Conservation (phyloP, 2,797 vertebrate genomes). For the Okamejei kenojei region DNA sequence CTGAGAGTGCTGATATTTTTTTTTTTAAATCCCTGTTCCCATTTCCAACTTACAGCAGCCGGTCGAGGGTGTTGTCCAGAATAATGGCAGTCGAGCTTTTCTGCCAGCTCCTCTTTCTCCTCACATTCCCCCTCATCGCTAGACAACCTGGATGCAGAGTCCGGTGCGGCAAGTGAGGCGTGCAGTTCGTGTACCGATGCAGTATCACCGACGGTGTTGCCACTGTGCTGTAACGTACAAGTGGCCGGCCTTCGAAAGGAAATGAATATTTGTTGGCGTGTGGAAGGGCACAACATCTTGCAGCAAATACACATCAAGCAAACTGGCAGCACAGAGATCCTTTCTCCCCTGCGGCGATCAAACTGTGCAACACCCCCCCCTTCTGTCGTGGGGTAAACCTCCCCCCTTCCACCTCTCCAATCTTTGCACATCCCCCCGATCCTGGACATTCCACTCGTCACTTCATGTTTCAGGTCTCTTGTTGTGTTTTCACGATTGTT, state of each 20-base stretch:
- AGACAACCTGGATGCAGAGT: conserved; percentile 78
- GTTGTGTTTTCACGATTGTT: too few species aligned
- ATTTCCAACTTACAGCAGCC: conserved; percentile 76
- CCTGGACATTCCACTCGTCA: too few species aligned
- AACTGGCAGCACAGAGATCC: too few species aligned
- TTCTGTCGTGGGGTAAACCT: too few species aligned
- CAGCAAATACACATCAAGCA: too few species aligned
- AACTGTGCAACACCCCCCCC: too few species aligned
- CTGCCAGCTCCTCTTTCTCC: conserved; percentile 82
- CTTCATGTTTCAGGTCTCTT: too few species aligned
- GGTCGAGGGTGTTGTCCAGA: conserved; percentile 97
- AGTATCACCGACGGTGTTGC: conserved; percentile 68
- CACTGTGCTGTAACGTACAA: conserved; percentile 72
- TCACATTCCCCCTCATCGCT: conserved; percentile 97
- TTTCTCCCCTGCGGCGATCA: too few species aligned
- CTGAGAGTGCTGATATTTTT: conserved; percentile 40
- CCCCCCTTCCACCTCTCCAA: too few species aligned
- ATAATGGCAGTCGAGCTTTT: conserved; percentile 98
- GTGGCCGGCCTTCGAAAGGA: conserved; percentile 69
- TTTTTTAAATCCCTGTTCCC: too few species aligned
- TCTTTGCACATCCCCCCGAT: too few species aligned
- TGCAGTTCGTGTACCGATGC: conserved; percentile 74
- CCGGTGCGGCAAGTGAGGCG: conserved; percentile 68
- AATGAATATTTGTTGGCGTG: conserved; percentile 26
- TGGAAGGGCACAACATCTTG: too few species aligned